Conservation (phyloP, 2,888 invertebrate species). For the Tetramorium bicarinatum region DNA sequence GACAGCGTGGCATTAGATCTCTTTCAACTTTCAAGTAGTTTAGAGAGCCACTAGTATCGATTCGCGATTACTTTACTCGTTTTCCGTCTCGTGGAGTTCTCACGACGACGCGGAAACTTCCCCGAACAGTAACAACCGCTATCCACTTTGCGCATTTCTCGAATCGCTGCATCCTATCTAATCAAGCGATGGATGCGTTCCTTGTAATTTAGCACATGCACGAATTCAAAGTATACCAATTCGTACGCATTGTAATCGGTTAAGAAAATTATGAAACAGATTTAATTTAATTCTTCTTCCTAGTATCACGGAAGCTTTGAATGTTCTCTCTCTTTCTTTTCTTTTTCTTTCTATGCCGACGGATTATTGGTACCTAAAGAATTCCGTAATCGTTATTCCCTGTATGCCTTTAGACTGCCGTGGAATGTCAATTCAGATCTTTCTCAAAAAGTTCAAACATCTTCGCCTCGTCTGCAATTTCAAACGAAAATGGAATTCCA, state of each 20-base stretch:
- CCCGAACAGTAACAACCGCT: constrained; percentile 37
- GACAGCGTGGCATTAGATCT: constrained; percentile 44
- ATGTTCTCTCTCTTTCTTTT: not conserved
- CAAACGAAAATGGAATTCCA: constrained; percentile 47
- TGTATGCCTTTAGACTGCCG: constrained; percentile 32
- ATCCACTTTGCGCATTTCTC: constrained; percentile 47
- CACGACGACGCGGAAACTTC: constrained; percentile 51
- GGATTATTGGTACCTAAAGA: constrained; percentile 11
- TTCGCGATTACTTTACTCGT: constrained; percentile 55
- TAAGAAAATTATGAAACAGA: not conserved
- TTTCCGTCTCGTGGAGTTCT: constrained; percentile 46
- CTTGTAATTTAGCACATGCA: not conserved
- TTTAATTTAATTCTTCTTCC: not conserved
- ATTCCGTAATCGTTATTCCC: constrained; percentile 48
- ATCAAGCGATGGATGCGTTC: constrained; percentile 19
- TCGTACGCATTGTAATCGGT: not conserved
- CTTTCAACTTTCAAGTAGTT: constrained; percentile 53
- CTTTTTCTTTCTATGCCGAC: not conserved
- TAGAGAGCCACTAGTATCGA: constrained; percentile 47
- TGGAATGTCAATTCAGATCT: constrained; percentile 53
- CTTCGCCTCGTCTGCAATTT: constrained; percentile 45
- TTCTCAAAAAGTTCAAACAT: constrained; percentile 46
- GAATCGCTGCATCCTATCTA: constrained; percentile 49
- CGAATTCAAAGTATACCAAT: not conserved
- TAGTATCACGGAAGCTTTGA: not conserved